These are phyloP conservation scores for Pitta sordida DNA, from an alignment of 2,113 vertebrate genomes.

Conservation along the genomic window DNA sequence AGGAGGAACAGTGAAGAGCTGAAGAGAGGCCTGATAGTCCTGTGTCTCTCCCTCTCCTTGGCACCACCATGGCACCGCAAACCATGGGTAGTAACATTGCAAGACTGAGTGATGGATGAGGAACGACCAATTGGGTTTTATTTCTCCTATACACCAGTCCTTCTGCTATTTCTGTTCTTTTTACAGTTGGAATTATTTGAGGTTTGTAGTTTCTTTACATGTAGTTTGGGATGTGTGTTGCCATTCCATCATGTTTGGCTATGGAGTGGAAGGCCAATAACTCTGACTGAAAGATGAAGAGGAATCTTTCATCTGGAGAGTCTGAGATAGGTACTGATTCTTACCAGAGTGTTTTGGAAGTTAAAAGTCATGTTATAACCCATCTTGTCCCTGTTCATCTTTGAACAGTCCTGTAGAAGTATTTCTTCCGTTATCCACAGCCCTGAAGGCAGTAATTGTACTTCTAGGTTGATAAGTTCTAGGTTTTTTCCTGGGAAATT, in stretches of 20 bases:
- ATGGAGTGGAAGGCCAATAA: not conserved
- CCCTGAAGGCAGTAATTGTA: not conserved
- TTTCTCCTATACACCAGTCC: not conserved
- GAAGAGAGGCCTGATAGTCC: not conserved
- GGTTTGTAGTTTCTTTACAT: not conserved
- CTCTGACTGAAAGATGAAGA: not conserved
- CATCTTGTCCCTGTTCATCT: not conserved
- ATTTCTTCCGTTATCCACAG: not conserved
- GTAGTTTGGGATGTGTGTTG: not conserved
- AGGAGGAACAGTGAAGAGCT: not conserved
- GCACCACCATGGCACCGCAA: not conserved
- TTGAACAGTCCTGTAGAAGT: not conserved
- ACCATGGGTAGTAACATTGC: not conserved
- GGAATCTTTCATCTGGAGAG: not conserved
- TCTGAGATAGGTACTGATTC: fast-evolving
- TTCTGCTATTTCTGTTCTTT: not conserved
- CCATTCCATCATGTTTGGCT: not conserved
- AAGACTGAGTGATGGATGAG: no score
- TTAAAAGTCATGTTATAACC: not conserved
- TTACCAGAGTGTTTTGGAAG: not conserved
- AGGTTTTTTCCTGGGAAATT: not conserved
- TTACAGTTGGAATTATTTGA: not conserved
- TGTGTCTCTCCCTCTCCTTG: not conserved
- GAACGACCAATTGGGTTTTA: not conserved
- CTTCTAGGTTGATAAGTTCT: not conserved